phyloP scores from a whole-genome alignment of 2,888 invertebrate species.

The Phragmatobia fuliginosa region DNA sequence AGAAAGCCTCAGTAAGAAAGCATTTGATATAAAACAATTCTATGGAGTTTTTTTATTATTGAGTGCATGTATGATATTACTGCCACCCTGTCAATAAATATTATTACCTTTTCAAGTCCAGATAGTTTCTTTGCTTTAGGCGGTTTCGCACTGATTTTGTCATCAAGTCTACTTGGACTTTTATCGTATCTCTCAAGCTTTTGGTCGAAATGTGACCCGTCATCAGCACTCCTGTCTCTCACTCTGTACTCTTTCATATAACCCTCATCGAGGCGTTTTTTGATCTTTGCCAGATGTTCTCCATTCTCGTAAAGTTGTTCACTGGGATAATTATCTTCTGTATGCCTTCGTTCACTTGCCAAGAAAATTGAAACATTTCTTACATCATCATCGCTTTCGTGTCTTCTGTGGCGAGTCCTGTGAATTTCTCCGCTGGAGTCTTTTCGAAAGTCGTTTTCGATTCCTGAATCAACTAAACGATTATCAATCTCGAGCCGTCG shows the following conservation, averaged over 20 bases:
- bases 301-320: constrained; percentile 82
- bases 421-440: constrained; percentile 88
- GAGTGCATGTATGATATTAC: no score
- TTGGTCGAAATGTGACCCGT: constrained; percentile 89
- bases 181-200: constrained; percentile 87
- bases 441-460: constrained; percentile 92
- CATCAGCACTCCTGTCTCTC: constrained; percentile 88
- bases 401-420: constrained; percentile 67
- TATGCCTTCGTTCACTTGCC: constrained; percentile 91
- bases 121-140: constrained; percentile 90
- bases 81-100: no score
- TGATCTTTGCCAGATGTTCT: constrained; percentile 74
- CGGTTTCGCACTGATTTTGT: constrained; percentile 85
- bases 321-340: constrained; percentile 87
- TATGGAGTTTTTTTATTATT: no score
- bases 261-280: constrained; percentile 69
- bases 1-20: no score
- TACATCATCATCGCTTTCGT: constrained; percentile 91
- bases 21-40: no score
- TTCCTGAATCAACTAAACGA: constrained; percentile 91
- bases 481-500: constrained; percentile 85
- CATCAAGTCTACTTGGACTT: constrained; percentile 80
- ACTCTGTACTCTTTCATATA: constrained; percentile 74
- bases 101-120: constrained; percentile 89
- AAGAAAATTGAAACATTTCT: constrained; percentile 89